Conservation (phyloP, 1,140 invertebrate species). For the Drosophila takahashii region DNA sequence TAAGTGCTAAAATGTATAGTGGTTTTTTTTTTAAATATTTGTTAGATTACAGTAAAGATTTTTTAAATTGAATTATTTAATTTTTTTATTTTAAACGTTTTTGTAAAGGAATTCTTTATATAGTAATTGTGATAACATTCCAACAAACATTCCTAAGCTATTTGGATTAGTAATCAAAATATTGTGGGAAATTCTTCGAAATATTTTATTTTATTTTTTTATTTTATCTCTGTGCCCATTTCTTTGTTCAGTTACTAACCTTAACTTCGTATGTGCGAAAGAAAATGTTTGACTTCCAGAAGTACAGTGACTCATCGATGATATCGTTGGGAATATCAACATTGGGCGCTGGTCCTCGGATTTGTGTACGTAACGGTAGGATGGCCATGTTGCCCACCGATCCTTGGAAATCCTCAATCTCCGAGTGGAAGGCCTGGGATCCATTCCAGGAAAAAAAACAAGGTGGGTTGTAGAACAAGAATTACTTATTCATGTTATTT, state of each 20-base stretch:
- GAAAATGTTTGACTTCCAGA: slow-evolving; percentile 99
- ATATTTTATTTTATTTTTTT: background rate
- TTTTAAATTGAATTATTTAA: background rate
- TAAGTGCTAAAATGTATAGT: no score
- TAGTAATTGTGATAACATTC: background rate
- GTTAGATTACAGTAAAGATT: background rate
- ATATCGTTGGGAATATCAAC: slow-evolving; percentile 92
- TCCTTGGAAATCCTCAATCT: slow-evolving; percentile 89
- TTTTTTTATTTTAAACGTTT: no score
- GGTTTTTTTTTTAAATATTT: background rate
- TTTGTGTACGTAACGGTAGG: slow-evolving; percentile 93
- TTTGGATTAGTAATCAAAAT: background rate
- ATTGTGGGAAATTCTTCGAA: background rate
- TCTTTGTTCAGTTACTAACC: slow-evolving; percentile 85
- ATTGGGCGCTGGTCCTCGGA: slow-evolving; percentile 94
- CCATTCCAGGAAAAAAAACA: slow-evolving; percentile 42
- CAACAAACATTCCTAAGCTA: background rate
- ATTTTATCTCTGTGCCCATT: background rate
- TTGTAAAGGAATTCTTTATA: no score
- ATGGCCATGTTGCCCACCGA: slow-evolving; percentile 97
- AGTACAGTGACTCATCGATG: slow-evolving; percentile 98
- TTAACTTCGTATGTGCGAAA: slow-evolving; percentile 99
- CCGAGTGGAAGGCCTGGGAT: slow-evolving; percentile 96
- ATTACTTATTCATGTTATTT: background rate
- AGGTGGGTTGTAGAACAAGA: background rate